Conservation (phyloP, 2,888 invertebrate genomes). For the Nomada lathburiana region DNA sequence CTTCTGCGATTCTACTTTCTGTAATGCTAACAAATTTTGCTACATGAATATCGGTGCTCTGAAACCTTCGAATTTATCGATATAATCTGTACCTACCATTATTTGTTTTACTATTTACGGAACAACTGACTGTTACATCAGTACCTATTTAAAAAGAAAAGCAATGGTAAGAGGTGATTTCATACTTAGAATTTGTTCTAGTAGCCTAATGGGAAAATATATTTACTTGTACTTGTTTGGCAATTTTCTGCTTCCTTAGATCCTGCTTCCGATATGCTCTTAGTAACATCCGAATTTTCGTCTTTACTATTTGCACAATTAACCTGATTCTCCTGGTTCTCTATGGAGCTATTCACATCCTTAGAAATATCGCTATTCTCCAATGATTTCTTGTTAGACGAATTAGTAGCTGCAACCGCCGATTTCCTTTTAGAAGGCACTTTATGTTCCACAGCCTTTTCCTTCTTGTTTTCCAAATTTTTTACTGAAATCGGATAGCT, state of each 20-base stretch:
- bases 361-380: slow-evolving; percentile 63
- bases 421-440: slow-evolving; percentile 77
- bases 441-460: slow-evolving; percentile 73
- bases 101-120: slow-evolving; percentile 43
- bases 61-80: not conserved
- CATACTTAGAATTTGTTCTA: too few species aligned
- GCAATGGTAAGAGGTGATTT: not conserved
- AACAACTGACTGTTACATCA: slow-evolving; percentile 6
- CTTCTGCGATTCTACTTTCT: slow-evolving; percentile 72
- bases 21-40: slow-evolving; percentile 55
- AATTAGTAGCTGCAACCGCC: slow-evolving; percentile 44
- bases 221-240: slow-evolving; percentile 47
- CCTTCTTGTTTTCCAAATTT: slow-evolving; percentile 75
- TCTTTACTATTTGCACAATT: slow-evolving; percentile 74
- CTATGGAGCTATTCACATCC: slow-evolving; percentile 71
- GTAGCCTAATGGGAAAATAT: not conserved
- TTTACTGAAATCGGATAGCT: slow-evolving; percentile 69
- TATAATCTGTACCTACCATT: slow-evolving; percentile 41
- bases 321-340: slow-evolving; percentile 82
- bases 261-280: slow-evolving; percentile 27
- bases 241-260: slow-evolving; percentile 46
- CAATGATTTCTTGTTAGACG: slow-evolving; percentile 65
- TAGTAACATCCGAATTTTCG: slow-evolving; percentile 42
- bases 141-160: slow-evolving; percentile 44
- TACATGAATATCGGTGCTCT: not conserved